These are phyloP conservation scores for Lycaon pictus DNA, from an alignment of 2,113 vertebrate species.

Conservation along the genomic window DNA sequence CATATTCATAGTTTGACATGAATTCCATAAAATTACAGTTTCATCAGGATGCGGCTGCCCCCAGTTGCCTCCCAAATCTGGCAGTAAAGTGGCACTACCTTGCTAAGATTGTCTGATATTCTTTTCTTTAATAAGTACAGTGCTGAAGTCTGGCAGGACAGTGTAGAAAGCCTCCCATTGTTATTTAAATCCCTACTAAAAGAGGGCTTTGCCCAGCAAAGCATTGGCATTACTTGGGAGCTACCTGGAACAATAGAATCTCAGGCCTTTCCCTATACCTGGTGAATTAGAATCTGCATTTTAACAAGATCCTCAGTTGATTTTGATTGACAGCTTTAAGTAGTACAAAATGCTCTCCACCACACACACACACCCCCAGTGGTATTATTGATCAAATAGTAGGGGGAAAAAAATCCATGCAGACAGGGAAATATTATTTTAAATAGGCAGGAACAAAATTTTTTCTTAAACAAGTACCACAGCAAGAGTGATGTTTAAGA, in stretches of 20 bases:
- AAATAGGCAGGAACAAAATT: neutral
- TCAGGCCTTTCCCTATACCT: neutral
- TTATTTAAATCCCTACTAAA: neutral
- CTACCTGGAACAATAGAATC: neutral
- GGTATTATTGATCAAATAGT: neutral
- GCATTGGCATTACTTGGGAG: neutral
- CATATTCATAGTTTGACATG: neutral
- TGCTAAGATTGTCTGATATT: neutral
- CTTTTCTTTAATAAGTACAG: neutral
- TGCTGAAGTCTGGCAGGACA: neutral
- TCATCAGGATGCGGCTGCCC: neutral
- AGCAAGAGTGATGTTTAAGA: neutral
- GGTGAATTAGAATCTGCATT: neutral
- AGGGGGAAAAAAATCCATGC: neutral
- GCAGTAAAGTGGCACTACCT: neutral
- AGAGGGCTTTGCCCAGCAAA: neutral
- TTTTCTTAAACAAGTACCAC: neutral
- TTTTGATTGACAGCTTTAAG: neutral
- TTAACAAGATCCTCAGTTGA: neutral
- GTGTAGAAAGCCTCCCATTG: neutral
- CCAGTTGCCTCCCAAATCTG: neutral
- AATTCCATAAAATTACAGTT: conserved; percentile 8
- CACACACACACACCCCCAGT: neutral
- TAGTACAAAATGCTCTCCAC: neutral
- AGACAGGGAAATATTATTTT: neutral